Evolutionary conservation across 2,888 invertebrate genomes (phyloP), one percentile per base, ranked within the genome.

Genomic region (Augochlorella aurata): DNA sequence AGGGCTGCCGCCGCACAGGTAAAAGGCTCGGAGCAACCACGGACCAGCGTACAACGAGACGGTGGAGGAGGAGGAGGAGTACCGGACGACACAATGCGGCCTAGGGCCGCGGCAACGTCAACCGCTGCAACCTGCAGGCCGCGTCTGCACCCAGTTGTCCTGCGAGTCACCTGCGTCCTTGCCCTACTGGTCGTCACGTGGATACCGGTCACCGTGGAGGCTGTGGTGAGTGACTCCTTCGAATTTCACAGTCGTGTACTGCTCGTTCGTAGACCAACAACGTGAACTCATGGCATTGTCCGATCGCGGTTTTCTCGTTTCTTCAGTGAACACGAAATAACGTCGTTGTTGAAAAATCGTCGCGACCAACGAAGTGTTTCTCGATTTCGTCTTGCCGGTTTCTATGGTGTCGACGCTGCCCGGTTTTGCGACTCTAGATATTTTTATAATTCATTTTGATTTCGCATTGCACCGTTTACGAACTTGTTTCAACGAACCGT

Each of bases 181-280:
- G 89, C 85, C 80, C 83, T 90, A 72, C 83, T 90, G 73, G 54
- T 90, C 78, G 80, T 87, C 79, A 79, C 84, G 77, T 88, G 88
- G 87, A 82, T 88, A 79, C 87, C 88, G 78, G 76, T 82, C 82
- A 72, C 77, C 80, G n/a, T n/a, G n/a, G 85, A 90, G 50, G 90
- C 92, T 83, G 90, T 88, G 88, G 92, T 92, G 85, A 92, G 92
- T 91, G 83, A 81, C 73, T 83, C 77, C 75, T 85, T 85, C 61
- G 49, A 79, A 67, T 81, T 79, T 74, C 50, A 47, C 71, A 29
- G 47, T 77, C 78, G 63, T 76, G 67, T 66, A 73, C 52, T 66
- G 69, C 67, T 77, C 74, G 49, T 24, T 63, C 68, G 9, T 79
- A 47, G 70, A 58, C 21, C 29, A 70, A 81, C 77, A 38, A 14